Percentiles rank a stretch among this genome's conserved stretches.
phyloP scores from a whole-genome alignment of 2,888 invertebrate species.

The Odontomyia ornata region DNA sequence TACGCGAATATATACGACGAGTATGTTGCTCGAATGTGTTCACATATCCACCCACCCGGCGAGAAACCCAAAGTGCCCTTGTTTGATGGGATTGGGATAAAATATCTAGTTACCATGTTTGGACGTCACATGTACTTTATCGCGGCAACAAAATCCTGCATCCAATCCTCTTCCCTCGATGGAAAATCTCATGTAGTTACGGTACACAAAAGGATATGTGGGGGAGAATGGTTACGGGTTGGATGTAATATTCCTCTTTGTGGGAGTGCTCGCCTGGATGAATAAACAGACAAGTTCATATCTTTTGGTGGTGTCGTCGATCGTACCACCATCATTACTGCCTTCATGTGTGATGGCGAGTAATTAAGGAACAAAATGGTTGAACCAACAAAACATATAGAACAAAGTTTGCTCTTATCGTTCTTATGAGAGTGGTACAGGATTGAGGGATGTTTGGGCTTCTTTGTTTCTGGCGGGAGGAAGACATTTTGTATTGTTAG shows the following conservation, averaged over 20 bases:
- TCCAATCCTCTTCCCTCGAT: background rate
- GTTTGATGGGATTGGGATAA: conserved; percentile 11
- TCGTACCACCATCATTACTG: conserved; percentile 14
- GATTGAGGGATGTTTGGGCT: too few relatives aligned
- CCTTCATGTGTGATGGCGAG: conserved; percentile 45
- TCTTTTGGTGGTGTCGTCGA: conserved; percentile 40
- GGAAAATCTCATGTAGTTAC: conserved; percentile 12
- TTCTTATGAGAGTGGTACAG: background rate
- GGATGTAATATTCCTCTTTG: conserved; percentile 21
- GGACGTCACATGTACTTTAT: conserved; percentile 51
- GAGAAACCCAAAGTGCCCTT: conserved; percentile 6
- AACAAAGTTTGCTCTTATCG: background rate
- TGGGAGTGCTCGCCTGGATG: conserved; percentile 35
- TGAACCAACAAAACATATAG: conserved; percentile 42
- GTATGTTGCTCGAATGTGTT: background rate
- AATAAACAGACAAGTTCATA: conserved; percentile 46
- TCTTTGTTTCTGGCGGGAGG: background rate
- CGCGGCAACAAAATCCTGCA: conserved; percentile 41
- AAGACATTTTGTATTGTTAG: background rate
- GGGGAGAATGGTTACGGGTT: conserved; percentile 11
- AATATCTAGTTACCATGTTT: conserved; percentile 46
- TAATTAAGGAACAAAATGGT: conserved; percentile 50
- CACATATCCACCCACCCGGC: conserved; percentile 28
- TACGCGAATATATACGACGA: conserved; percentile 18
- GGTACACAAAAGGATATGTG: background rate